phyloP scores from a whole-genome alignment of 2,888 invertebrate genomes.

The Scotopteryx bipunctaria region DNA sequence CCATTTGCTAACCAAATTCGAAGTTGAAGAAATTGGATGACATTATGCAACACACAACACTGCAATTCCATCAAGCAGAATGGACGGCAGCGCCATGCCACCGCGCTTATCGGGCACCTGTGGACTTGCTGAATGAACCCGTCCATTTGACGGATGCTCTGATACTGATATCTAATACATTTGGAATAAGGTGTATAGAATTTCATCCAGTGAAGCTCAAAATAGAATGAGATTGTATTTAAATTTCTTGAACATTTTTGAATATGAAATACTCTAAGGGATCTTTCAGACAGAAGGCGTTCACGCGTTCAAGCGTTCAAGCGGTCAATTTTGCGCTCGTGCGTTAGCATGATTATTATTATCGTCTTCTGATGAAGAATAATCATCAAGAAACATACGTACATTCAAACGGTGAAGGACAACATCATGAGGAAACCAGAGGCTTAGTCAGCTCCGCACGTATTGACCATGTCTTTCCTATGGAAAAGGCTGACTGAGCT shows the following conservation, averaged over 20 bases:
- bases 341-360: no score
- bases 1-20: not conserved
- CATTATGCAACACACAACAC: constrained; percentile 61
- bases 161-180: constrained; percentile 24
- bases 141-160: constrained; percentile 61
- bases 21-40: constrained; percentile 37
- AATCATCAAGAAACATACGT: no score
- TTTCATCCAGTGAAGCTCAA: not conserved
- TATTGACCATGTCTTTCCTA: no score
- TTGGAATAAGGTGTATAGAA: constrained; percentile 5
- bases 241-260: not conserved
- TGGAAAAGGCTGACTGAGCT: no score
- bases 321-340: no score
- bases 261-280: not conserved
- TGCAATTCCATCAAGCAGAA: constrained; percentile 68
- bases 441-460: no score
- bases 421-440: no score
- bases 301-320: no score
- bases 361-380: no score
- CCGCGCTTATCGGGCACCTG: constrained; percentile 73
- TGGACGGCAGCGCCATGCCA: constrained; percentile 54
- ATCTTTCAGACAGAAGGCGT: no score
- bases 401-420: no score
- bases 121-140: constrained; percentile 67
- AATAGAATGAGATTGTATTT: not conserved